phyloP scores from a whole-genome alignment of 2,797 vertebrate genomes.

The Spinus olivaceus region DNA sequence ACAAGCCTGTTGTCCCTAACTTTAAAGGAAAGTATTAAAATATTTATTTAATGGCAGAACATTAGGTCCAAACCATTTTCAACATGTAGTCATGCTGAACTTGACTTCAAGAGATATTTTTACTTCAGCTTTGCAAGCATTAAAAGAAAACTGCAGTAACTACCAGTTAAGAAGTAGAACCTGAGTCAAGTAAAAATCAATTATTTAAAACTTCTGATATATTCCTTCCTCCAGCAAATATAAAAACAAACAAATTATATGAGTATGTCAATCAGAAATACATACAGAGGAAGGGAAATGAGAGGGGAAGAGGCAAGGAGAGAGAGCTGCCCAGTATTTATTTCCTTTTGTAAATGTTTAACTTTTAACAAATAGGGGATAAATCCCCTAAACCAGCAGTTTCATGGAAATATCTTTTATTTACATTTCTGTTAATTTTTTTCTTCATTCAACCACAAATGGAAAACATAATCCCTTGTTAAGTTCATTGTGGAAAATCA shows the following conservation, averaged over 20 bases:
- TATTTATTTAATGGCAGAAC: background rate
- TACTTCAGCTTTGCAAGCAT: background rate
- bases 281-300: background rate
- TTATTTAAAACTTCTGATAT: background rate
- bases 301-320: background rate
- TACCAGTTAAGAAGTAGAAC: background rate
- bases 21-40: background rate
- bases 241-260: background rate
- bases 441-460: slow-evolving; percentile 31
- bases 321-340: background rate
- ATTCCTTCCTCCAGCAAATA: background rate
- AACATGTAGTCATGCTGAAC: background rate
- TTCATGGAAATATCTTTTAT: background rate
- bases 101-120: background rate
- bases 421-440: slow-evolving; percentile 22
- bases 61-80: background rate
- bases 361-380: background rate
- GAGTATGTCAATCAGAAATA: background rate
- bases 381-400: slow-evolving; percentile 30
- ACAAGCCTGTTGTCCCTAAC: background rate
- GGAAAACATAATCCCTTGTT: background rate
- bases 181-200: slow-evolving; percentile 1
- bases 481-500: slow-evolving; percentile 60
- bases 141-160: background rate
- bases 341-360: slow-evolving; percentile 12